A percentile compares a stretch with the other conserved stretches of the same genome.
Evolutionary conservation across 2,113 vertebrate species (phyloP).

Genomic region (Caloenas nicobarica): DNA sequence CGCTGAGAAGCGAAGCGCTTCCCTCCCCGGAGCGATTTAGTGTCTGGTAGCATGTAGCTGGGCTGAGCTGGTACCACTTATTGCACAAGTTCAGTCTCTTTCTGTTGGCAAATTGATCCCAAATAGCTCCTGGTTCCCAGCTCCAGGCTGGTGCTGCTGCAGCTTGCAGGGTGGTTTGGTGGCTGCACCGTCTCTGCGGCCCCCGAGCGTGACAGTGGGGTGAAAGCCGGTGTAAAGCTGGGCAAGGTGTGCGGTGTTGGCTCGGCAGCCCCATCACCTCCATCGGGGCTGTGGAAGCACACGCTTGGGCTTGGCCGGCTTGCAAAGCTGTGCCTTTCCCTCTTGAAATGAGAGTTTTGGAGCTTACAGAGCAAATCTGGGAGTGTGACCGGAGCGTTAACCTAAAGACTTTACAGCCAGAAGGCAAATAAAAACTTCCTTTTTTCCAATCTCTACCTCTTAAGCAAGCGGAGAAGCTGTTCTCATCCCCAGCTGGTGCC

Average conservation of each 20-base stretch:
- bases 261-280: neutral
- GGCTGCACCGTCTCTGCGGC: neutral
- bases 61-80: neutral
- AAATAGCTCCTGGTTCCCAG: neutral
- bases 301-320: accelerated
- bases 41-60: neutral
- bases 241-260: neutral
- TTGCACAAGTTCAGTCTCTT: neutral
- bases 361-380: conserved; percentile 8
- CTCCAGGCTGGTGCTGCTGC: neutral
- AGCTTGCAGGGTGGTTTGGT: accelerated
- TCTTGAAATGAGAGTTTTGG: neutral
- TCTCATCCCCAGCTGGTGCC: neutral
- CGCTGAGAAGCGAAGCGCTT: neutral
- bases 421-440: neutral
- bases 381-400: neutral
- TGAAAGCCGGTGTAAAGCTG: neutral
- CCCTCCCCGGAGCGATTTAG: neutral
- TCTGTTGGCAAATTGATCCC: neutral
- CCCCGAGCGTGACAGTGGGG: neutral
- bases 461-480: neutral
- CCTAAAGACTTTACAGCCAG: neutral
- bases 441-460: neutral
- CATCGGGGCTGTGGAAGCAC: accelerated
- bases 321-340: neutral